Conservation (phyloP, 2,888 invertebrate species). For the Geophilus truncorum region DNA sequence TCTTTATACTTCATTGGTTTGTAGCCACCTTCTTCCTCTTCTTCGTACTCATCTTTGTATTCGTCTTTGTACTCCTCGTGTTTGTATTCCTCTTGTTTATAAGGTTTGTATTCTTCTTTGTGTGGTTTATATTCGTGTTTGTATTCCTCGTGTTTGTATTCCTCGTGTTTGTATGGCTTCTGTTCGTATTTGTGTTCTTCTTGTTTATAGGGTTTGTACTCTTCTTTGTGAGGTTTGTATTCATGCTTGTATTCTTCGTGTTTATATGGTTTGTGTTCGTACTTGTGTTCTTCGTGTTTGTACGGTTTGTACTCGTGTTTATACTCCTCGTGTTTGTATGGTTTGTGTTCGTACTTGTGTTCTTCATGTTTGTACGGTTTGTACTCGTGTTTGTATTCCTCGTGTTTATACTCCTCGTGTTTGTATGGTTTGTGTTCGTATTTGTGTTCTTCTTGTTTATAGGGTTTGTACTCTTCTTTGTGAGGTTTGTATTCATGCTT, state of each 20-base stretch:
- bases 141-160: too few species aligned
- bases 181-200: neutral
- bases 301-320: neutral
- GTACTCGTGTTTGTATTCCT: neutral
- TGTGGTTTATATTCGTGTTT: neutral
- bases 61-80: neutral
- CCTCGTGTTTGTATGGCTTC: neutral
- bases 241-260: neutral
- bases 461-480: neutral
- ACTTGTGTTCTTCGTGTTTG: neutral
- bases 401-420: neutral
- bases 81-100: too few species aligned
- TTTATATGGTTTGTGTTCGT: neutral
- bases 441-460: neutral
- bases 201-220: neutral
- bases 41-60: constrained; percentile 8
- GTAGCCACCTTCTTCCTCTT: neutral
- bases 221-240: neutral
- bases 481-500: neutral
- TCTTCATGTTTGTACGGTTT: neutral
- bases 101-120: constrained; percentile 25
- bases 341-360: neutral
- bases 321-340: neutral
- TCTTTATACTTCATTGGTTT: constrained; percentile 5
- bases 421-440: neutral